These are phyloP conservation scores for Plebejus argus DNA, from an alignment of 2,888 invertebrate genomes.

Conservation along the genomic window DNA sequence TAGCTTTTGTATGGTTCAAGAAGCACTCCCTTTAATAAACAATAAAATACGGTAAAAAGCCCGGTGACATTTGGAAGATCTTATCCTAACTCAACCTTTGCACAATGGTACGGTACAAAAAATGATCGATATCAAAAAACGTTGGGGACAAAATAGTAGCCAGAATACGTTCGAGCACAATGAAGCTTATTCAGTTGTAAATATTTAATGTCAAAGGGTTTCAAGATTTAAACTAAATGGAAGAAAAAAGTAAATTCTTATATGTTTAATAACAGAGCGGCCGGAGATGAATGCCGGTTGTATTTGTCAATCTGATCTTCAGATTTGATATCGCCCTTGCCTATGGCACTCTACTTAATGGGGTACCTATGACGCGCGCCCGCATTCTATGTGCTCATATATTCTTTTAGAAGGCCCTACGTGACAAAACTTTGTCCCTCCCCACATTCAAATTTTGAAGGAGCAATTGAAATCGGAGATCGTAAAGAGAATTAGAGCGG, in stretches of 20 bases:
- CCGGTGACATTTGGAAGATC: constrained; percentile 77
- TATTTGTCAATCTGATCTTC: constrained; percentile 76
- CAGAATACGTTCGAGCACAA: constrained; percentile 50
- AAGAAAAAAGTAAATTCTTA: constrained; percentile 66
- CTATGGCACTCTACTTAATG: constrained; percentile 76
- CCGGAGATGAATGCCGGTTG: constrained; percentile 51
- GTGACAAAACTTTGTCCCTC: constrained; percentile 80
- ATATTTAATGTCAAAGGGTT: constrained; percentile 70
- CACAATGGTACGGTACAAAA: constrained; percentile 77
- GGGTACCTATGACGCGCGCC: constrained; percentile 75
- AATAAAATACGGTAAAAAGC: constrained; percentile 59
- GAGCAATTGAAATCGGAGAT: constrained; percentile 82
- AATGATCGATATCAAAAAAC: constrained; percentile 77
- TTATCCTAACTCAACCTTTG: constrained; percentile 75
- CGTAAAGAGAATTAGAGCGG: constrained; percentile 80
- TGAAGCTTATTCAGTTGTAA: constrained; percentile 64
- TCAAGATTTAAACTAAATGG: constrained; percentile 66
- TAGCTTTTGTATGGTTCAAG: constrained; percentile 60
- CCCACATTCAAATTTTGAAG: constrained; percentile 81
- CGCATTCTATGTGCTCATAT: constrained; percentile 76
- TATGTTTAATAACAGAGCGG: constrained; percentile 77
- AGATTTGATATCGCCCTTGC: constrained; percentile 71
- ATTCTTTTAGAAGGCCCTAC: constrained; percentile 68
- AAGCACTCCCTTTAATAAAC: constrained; percentile 68
- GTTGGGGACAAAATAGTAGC: constrained; percentile 70